Base-by-base conservation (phyloP, 2,797 vertebrate genomes). In the Tenualosa thibaudeaui region DNA sequence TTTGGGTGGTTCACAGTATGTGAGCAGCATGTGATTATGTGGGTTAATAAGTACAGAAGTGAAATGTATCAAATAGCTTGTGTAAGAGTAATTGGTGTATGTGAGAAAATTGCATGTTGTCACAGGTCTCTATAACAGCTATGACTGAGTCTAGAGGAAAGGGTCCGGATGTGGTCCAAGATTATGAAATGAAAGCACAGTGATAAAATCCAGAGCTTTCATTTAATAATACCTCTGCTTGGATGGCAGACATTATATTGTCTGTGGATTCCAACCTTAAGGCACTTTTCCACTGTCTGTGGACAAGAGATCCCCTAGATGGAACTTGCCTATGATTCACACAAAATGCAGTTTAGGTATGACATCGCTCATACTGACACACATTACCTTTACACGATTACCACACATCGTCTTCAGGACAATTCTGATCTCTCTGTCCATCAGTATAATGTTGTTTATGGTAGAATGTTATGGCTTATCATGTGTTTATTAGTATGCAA, bases 201-300 rank as follows among this genome's bases (percentile, higher is more conserved):
- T 6, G 31, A 31, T 37, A 40, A 71, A 37, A 26, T 37, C 62
- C 62, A 68, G 10, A 68, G 62, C 62, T 71, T 71, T 71, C 26
- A 37, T 37, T 71, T 46, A 78, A 78, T 78, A 78, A 43, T 9
- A 78, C 19, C 71, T 78, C 40, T 78, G 71, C 46, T 46, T 78
- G 71, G 68, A 37, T 78, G 71, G 37, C 19, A 40, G 22, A 40
- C 68, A 43, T 78, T 46, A 40, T 78, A 78, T 78, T 46, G 26
- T 46, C 37, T 78, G 71, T 40, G 40, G 37, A 46, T 40, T 19
- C 15, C 17, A 43, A 37, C 65, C 71, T 43, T 17, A 46, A 46
- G 71, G 40, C 71, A 46, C 6, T 15, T 78, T 46, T 78, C 37
- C 37, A 78, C 12, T 8, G 12, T 75, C 37, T 5, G 15, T 40